Base-by-base conservation (phyloP, 1,140 invertebrate genomes). In the Ceratosolen fusciceps region DNA sequence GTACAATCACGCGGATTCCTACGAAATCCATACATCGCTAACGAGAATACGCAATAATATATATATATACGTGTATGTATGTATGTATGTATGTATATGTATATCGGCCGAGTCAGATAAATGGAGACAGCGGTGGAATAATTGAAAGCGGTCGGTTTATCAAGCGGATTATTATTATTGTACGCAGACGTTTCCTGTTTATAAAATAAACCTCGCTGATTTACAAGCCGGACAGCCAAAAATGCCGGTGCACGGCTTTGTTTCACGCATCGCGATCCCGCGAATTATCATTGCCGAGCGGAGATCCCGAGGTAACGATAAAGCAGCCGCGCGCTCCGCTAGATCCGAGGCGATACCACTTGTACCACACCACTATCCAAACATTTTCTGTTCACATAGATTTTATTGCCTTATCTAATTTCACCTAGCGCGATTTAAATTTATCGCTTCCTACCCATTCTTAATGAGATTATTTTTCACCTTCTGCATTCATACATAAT, bases 161-260 rank as follows among this genome's bases (percentile, higher is more conserved):
- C 62, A 77, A 68, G 24, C 34, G 52, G 74, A 39, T 24, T 39
- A 62, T 79, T 39, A 62, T 79, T 67, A 62, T 71, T 49, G 56
- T 65, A 47, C n/a, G 47, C 43, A 67, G 70, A 73, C 77, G 77
- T 52, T 79, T 79, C 77, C 77, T 79, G 77, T 79, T 79, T 79
- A 79, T 56, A 79, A 79, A 79, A 74, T 79, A 67, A 74, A 79
- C 71, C 47, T n/a, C 34, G 1, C 29, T 74, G 77, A 79, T 79
- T 74, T 74, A 79, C 37, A 56, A 74, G 60, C 58, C 58, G 43
- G 71, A 74, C 54, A 47, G 77, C 24, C 62, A 65, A 74, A 79
- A 74, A 74, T 70, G 43, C 71, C 37, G 58, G 62, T 73, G 43
- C n/a, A 65, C 39, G 26, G 77, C 58, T 79, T 79, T 79, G 71